phyloP scores from a whole-genome alignment of 2,113 vertebrate species.

The Muntiacus muntjak region DNA sequence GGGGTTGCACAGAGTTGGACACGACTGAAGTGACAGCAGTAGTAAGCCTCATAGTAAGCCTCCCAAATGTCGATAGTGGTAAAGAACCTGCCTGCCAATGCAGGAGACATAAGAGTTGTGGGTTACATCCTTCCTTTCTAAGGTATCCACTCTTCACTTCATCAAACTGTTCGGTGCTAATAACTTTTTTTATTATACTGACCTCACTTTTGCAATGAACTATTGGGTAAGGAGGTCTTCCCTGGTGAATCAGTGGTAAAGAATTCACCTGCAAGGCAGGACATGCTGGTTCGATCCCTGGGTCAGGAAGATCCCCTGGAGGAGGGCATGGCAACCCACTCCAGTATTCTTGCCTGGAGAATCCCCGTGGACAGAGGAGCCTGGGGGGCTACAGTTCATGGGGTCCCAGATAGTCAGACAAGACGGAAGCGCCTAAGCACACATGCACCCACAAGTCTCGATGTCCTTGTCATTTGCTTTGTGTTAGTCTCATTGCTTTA shows the following conservation, averaged over 20 bases:
- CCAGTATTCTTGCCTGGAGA: neutral
- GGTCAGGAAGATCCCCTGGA: neutral
- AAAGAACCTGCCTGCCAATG: neutral
- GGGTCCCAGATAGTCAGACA: neutral
- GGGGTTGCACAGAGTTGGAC: too few relatives aligned
- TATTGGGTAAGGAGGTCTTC: too few relatives aligned
- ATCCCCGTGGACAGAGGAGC: neutral
- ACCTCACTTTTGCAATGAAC: too few relatives aligned
- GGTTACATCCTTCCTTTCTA: too few relatives aligned
- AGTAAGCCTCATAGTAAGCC: neutral
- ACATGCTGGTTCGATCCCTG: too few relatives aligned
- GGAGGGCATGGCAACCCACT: neutral
- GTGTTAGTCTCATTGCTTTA: neutral
- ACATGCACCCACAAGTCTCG: neutral
- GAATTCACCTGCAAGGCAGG: too few relatives aligned
- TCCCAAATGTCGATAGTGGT: neutral
- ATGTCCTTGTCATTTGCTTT: neutral
- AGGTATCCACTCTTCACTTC: too few relatives aligned
- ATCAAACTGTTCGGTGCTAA: too few relatives aligned
- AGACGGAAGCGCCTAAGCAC: neutral
- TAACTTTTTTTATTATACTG: too few relatives aligned
- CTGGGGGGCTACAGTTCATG: neutral
- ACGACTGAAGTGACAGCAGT: too few relatives aligned
- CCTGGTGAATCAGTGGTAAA: too few relatives aligned
- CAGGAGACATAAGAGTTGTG: too few relatives aligned